Base-by-base conservation (phyloP, 2,888 invertebrate genomes). In the Ennomos erosarius region DNA sequence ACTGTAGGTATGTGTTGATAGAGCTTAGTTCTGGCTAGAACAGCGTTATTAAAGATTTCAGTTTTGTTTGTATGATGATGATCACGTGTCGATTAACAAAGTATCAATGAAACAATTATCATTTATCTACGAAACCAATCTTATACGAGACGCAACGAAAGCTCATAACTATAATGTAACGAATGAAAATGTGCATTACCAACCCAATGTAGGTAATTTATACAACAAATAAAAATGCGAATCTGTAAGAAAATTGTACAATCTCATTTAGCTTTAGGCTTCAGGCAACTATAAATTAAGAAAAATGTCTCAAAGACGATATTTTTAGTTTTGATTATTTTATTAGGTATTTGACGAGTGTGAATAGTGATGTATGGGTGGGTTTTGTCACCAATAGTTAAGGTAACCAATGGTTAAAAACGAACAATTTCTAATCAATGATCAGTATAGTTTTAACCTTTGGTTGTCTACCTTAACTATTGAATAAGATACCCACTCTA, bases 281-380 rank as follows among this genome's bases (percentile, higher is more conserved):
- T 44, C 52, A 57, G 42, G 57, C 54, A 59, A 49, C 59, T 51
- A 56, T 49, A 55, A 26, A 6, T 26, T 43, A 40, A 40, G 34
- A 26, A 49, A 49, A 54, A 53, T 47, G 65, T 68, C 66, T 68
- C 61, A 63, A 68, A 68, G 64, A 63, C 57, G 53, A 44, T 59
- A 42, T 55, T 40, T 49, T 46, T 11, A 12, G 26, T 9, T 8
- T 43, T 43, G n/a, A 26, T 10, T 8, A 4, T 50, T 43, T 54
- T 39, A 42, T 40, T 50, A 56, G 45, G 37, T 62, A 58, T 44
- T 50, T 54, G n/a, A 11, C 3, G n/a, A 39, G 11, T 39, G 38
- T 53, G 48, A 35, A 43, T 36, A 42, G 13, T n/a, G n/a, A n/a
- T n/a, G n/a, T n/a, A n/a, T n/a, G n/a, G n/a, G n/a, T n/a, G n/a